Evolutionary conservation across 2,797 vertebrate genomes (phyloP).

Genomic region (Etheostoma perlongum): DNA sequence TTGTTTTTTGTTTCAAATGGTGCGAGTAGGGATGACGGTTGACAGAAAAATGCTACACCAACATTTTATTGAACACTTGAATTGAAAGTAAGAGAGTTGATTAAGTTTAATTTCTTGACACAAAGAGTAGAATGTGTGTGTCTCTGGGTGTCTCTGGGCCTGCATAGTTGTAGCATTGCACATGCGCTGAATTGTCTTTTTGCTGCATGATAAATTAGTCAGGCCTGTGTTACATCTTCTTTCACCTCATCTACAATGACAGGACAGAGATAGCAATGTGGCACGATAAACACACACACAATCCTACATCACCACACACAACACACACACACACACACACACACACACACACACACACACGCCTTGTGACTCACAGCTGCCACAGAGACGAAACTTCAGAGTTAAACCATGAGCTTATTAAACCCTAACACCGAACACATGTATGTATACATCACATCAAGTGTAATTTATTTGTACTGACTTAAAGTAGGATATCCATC

Average conservation of each 20-base stretch:
- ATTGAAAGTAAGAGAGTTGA: neutral
- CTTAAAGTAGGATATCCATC: slow-evolving; percentile 12
- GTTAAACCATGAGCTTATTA: slow-evolving; percentile 48
- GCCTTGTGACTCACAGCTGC: slow-evolving; percentile 43
- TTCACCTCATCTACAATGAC: slow-evolving; percentile 73
- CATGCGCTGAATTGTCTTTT: slow-evolving; percentile 56
- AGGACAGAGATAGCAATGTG: slow-evolving; percentile 52
- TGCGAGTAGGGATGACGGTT: neutral
- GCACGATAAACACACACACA: neutral
- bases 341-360: slow-evolving; percentile 16
- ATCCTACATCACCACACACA: slow-evolving; percentile 12
- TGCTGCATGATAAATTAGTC: slow-evolving; percentile 61
- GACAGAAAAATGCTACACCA: neutral
- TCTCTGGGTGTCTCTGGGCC: slow-evolving; percentile 7
- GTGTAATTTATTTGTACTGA: slow-evolving; percentile 35
- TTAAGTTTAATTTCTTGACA: neutral
- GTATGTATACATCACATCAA: slow-evolving; percentile 45
- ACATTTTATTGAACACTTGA: neutral
- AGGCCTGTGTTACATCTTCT: slow-evolving; percentile 66
- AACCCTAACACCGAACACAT: slow-evolving; percentile 40
- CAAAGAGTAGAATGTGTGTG: neutral
- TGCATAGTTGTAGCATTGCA: slow-evolving; percentile 48
- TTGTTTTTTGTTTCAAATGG: neutral
- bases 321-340: slow-evolving; percentile 4
- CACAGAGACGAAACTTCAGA: slow-evolving; percentile 47